phyloP scores from a whole-genome alignment of 2,888 invertebrate genomes.

The Cerceris ruficornis region DNA sequence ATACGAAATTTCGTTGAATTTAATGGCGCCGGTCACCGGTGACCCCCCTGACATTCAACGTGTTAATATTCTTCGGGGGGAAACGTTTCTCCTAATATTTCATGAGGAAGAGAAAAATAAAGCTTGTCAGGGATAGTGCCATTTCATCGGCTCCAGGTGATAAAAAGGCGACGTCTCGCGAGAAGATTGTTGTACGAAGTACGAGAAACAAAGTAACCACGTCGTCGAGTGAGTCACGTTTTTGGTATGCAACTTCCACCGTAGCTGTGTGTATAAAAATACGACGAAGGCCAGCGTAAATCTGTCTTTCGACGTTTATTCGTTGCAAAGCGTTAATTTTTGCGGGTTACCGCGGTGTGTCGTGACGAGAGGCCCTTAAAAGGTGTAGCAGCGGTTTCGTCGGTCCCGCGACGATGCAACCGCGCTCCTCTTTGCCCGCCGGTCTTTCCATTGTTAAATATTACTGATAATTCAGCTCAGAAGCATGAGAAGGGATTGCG shows the following conservation, averaged over 20 bases:
- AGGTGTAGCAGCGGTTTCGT: slow-evolving; percentile 19
- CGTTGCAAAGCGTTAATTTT: slow-evolving; percentile 59
- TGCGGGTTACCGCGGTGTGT: slow-evolving; percentile 51
- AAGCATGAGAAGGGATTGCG: slow-evolving; percentile 30
- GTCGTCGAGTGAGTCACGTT: slow-evolving; percentile 41
- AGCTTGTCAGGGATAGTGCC: too few species aligned
- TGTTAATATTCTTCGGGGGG: too few species aligned
- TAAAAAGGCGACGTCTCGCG: slow-evolving; percentile 5
- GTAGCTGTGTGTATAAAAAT: slow-evolving; percentile 23
- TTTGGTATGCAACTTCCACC: slow-evolving; percentile 24
- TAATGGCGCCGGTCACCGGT: too few species aligned
- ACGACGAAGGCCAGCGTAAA: slow-evolving; percentile 54
- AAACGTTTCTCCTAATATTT: too few species aligned
- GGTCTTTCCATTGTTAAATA: slow-evolving; percentile 48
- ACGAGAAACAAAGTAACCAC: slow-evolving; percentile 34
- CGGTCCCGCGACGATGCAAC: slow-evolving; percentile 1
- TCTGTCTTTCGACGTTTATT: slow-evolving; percentile 54
- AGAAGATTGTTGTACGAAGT: neutral
- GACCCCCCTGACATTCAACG: too few species aligned
- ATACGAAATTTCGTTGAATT: too few species aligned
- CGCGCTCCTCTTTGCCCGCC: neutral
- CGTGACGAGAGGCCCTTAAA: slow-evolving; percentile 55
- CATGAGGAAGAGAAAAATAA: too few species aligned
- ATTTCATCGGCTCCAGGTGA: neutral
- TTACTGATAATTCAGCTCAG: slow-evolving; percentile 44